Evolutionary conservation across 2,888 invertebrate species (phyloP), one percentile per base, ranked within the genome.

Genomic region (Cheilosia vulpina): DNA sequence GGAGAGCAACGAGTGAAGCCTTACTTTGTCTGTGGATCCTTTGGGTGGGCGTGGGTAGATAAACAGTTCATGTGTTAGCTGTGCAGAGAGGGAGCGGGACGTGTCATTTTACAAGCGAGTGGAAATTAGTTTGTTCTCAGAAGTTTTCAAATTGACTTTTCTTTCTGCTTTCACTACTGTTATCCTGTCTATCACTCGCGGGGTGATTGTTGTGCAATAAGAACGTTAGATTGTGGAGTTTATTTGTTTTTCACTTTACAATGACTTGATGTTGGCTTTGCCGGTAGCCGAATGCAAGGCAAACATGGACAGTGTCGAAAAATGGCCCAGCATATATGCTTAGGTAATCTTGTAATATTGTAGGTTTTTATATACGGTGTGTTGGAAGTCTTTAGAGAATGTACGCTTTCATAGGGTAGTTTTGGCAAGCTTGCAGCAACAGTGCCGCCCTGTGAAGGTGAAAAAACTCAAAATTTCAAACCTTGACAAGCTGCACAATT

Each of bases 81-180:
- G 58, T 34, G 58, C 27, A n/a, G 43, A n/a, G 43, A 34, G 31
- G 27, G 17, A 17, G 60, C 31, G 34, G 43, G 24, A 55, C 41
- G 62, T 72, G 62, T 62, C 50, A 53, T 68, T 68, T 60, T 7
- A 57, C 52, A 52, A 65, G 45, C 50, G 34, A 77, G 66, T 55
- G 78, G 58, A 69, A 79, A 84, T 75, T 71, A 75, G 79, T 79
- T 84, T 79, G 84, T 69, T 69, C 72, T 47, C 66, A 45, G 75
- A 84, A 63, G 68, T 75, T 69, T 75, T 75, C 2, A 71, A 79
- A 79, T 84, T 84, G 68, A 65, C 79, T 79, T 83, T 78, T 41
- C 41, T 62, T 77, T 62, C 15, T 31, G 66, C 13, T 50, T 55
- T 60, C 34, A 43, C 45, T n/a, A 5, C 41, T 21, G 5, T 52